phyloP scores from a whole-genome alignment of 2,888 invertebrate genomes.

The Myopa tessellatipennis region DNA sequence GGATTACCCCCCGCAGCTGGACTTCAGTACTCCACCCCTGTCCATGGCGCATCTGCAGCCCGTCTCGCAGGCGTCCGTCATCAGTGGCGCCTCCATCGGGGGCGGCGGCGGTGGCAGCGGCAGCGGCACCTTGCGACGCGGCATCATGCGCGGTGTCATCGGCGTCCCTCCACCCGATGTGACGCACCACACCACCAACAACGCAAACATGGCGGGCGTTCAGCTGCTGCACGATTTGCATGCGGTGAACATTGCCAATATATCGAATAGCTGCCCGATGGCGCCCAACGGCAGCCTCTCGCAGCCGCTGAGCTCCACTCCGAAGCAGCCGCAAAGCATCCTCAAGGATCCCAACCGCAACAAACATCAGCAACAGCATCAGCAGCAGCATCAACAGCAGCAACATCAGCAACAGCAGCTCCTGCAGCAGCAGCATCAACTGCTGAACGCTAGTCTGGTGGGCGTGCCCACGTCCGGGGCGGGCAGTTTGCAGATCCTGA shows the following conservation, averaged over 20 bases:
- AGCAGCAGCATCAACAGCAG: constrained; percentile 70
- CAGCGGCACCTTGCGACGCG: constrained; percentile 63
- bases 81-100: constrained; percentile 52
- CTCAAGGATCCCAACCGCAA: constrained; percentile 75
- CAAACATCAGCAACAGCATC: constrained; percentile 70
- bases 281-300: constrained; percentile 64
- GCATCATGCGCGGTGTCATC: constrained; percentile 65
- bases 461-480: constrained; percentile 57
- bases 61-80: constrained; percentile 60
- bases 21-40: constrained; percentile 63
- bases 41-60: constrained; percentile 64
- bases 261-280: constrained; percentile 55
- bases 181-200: constrained; percentile 65
- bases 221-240: constrained; percentile 62
- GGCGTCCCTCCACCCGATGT: constrained; percentile 67
- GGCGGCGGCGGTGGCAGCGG: constrained; percentile 49
- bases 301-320: constrained; percentile 55
- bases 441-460: constrained; percentile 61
- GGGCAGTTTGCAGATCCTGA: constrained; percentile 71
- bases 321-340: constrained; percentile 74
- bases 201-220: constrained; percentile 40
- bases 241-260: constrained; percentile 62
- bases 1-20: constrained; percentile 67
- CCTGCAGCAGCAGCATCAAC: constrained; percentile 69
- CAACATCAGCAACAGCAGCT: constrained; percentile 68